Conservation (phyloP, 2,797 vertebrate species). For the Pantherophis vulpinus region DNA sequence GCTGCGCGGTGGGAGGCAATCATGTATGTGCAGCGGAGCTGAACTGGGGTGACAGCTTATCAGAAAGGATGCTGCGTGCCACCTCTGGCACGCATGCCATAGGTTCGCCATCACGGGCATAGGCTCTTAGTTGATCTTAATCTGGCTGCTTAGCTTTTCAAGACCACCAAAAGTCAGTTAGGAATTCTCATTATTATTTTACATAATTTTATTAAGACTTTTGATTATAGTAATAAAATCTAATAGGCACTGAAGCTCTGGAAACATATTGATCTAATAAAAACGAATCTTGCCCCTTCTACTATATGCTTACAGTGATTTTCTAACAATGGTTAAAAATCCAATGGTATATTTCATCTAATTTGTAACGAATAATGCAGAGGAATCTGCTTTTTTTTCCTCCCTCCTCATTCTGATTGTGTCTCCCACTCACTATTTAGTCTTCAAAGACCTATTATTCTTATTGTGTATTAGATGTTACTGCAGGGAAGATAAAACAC, state of each 20-base stretch:
- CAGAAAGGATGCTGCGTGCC: too few species aligned
- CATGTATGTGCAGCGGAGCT: too few species aligned
- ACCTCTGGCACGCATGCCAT: too few species aligned
- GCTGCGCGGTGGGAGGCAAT: too few species aligned
- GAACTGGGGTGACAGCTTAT: too few species aligned
- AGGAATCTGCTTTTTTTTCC: constrained; percentile 32
- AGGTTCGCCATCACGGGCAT: neutral
- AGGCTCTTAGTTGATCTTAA: neutral
- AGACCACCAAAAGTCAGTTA: neutral
- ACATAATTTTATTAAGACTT: neutral
- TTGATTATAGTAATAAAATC: neutral
- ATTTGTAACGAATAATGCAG: constrained; percentile 40
- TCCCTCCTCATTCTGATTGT: constrained; percentile 4
- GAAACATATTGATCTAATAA: neutral
- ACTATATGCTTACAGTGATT: neutral
- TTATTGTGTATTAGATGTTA: constrained; percentile 63
- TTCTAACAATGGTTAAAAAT: neutral
- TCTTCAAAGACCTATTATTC: constrained; percentile 43
- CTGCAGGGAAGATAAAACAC: constrained; percentile 46
- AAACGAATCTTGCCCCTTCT: neutral
- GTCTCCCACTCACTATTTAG: too few species aligned
- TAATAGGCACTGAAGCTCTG: neutral
- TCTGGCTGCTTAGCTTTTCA: neutral
- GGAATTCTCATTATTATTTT: neutral
- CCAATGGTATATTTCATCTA: constrained; percentile 27